Conservation (phyloP, 2,113 vertebrate genomes). For the Leptobrachium ailaonicum region DNA sequence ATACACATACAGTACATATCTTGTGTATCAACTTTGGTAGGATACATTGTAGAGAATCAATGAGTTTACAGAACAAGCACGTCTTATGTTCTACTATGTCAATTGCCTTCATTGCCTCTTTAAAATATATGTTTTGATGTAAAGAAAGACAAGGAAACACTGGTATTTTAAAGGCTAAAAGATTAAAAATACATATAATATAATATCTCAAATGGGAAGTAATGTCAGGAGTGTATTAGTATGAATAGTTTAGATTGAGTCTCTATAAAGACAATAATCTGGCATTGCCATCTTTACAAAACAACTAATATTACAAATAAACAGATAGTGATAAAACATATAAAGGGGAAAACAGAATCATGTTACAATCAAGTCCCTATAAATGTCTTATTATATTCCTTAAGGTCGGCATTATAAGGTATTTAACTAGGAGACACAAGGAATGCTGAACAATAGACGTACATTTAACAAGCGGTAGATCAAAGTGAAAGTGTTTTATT, state of each 20-base stretch:
- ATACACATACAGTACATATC: too few relatives aligned
- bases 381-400: conserved; percentile 38
- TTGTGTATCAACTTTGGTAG: too few relatives aligned
- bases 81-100: too few relatives aligned
- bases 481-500: conserved; percentile 22
- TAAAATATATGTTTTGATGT: too few relatives aligned
- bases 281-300: not conserved
- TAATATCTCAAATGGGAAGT: too few relatives aligned
- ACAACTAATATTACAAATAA: not conserved
- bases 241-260: not conserved
- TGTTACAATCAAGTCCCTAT: conserved; percentile 24
- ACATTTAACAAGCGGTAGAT: conserved; percentile 30
- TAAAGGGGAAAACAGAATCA: conserved; percentile 8
- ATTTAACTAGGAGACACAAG: conserved; percentile 44
- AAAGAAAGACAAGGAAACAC: too few relatives aligned
- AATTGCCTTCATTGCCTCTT: too few relatives aligned
- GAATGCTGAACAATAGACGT: conserved; percentile 46
- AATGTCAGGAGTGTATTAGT: too few relatives aligned
- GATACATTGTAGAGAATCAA: too few relatives aligned
- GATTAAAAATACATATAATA: too few relatives aligned
- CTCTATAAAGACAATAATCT: not conserved
- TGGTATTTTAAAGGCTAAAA: too few relatives aligned
- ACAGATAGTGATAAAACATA: not conserved
- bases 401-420: conserved; percentile 46
- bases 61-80: too few relatives aligned